Conservation (phyloP, 2,888 invertebrate genomes). For the Melieria picta region DNA sequence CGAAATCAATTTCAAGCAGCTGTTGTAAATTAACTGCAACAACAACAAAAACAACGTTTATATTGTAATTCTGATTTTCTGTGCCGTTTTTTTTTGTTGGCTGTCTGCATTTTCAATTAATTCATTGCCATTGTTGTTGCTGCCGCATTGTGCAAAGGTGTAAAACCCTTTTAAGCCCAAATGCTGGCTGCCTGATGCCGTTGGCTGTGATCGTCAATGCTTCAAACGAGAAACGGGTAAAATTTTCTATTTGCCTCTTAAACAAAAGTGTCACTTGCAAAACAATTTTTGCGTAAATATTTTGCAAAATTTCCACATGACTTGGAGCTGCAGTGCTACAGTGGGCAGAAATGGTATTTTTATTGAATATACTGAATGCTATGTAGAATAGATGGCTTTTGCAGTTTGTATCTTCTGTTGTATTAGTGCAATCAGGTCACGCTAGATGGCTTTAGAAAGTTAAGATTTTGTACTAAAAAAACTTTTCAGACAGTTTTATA, state of each 20-base stretch:
- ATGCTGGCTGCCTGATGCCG: no score
- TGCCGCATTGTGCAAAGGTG: conserved; percentile 4
- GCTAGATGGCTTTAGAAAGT: no score
- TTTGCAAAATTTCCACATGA: conserved; percentile 48
- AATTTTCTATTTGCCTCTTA: conserved; percentile 25
- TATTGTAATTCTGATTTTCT: background rate
- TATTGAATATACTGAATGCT: no score
- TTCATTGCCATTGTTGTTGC: background rate
- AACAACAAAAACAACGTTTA: background rate
- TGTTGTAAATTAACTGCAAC: conserved; percentile 17
- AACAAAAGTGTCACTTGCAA: conserved; percentile 58
- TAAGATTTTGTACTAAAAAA: no score
- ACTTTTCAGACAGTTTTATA: no score
- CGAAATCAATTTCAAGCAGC: conserved; percentile 19
- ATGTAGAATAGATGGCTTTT: no score
- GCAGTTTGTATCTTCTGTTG: no score
- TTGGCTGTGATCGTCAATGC: no score
- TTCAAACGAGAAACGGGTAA: background rate
- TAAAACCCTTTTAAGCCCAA: conserved; percentile 3
- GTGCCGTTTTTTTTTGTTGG: background rate
- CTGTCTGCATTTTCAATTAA: conserved; percentile 14
- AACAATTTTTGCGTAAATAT: conserved; percentile 50
- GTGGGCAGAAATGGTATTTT: no score
- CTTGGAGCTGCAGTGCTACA: no score
- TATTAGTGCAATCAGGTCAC: no score